These are phyloP conservation scores for Leptinotarsa texana DNA, from an alignment of 1,140 invertebrate species.

Conservation along the genomic window DNA sequence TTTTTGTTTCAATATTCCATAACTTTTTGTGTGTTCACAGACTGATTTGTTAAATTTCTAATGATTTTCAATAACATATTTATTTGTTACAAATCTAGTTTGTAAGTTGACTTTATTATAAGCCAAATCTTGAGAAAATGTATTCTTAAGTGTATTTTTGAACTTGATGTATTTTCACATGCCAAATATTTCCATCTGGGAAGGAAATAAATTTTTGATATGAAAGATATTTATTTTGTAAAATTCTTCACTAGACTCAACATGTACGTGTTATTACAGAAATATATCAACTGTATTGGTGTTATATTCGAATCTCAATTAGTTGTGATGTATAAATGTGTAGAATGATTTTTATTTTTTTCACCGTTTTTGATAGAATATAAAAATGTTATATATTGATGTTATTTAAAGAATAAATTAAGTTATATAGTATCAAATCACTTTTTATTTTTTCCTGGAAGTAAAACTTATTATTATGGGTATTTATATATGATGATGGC, in stretches of 20 bases:
- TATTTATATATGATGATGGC: too few species aligned
- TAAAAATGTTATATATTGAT: slow-evolving; percentile 16
- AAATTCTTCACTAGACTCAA: slow-evolving; percentile 15
- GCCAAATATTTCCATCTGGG: slow-evolving; percentile 17
- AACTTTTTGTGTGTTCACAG: slow-evolving; percentile 14
- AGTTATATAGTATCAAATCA: too few species aligned
- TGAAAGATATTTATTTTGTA: slow-evolving; percentile 29
- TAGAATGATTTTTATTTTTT: not conserved
- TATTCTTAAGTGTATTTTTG: not conserved
- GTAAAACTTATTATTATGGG: too few species aligned
- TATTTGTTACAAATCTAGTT: slow-evolving; percentile 15
- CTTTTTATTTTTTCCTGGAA: too few species aligned
- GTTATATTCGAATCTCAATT: not conserved
- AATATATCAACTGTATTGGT: too few species aligned
- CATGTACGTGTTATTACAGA: too few species aligned
- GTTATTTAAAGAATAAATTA: slow-evolving; percentile 19
- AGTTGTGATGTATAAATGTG: not conserved
- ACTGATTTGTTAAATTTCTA: slow-evolving; percentile 23
- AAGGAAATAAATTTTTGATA: slow-evolving; percentile 32
- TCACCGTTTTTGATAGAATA: not conserved
- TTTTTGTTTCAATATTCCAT: not conserved
- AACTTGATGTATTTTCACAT: slow-evolving; percentile 5
- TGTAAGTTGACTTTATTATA: slow-evolving; percentile 13
- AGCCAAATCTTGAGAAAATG: slow-evolving; percentile 2
- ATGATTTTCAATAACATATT: slow-evolving; percentile 13